A percentile compares a stretch with the other conserved stretches of the same genome.
Evolutionary conservation across 2,888 invertebrate genomes (phyloP).

Genomic region (Tenthredo distinguenda): DNA sequence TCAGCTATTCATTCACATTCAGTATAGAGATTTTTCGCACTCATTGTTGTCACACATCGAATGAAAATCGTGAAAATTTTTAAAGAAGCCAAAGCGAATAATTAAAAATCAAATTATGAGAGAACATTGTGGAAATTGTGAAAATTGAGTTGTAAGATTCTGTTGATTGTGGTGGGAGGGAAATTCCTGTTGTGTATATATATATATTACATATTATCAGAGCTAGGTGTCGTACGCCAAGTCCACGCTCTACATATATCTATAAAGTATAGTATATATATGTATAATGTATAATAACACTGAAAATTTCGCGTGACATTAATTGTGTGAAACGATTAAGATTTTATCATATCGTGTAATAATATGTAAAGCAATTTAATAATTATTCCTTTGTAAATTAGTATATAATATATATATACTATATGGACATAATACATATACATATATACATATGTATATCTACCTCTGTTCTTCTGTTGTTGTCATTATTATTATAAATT

Average conservation of each 20-base stretch:
- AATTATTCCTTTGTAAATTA: conserved; percentile 50
- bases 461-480: conserved; percentile 41
- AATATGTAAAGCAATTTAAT: conserved; percentile 44
- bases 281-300: conserved; percentile 5
- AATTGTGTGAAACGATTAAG: not conserved
- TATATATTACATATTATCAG: conserved; percentile 22
- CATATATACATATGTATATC: conserved; percentile 5
- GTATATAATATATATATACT: conserved; percentile 19
- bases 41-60: not conserved
- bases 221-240: conserved; percentile 3
- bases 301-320: conserved; percentile 19
- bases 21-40: not conserved
- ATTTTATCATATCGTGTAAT: conserved; percentile 51
- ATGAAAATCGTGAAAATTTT: not conserved
- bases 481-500: conserved; percentile 35
- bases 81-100: not conserved
- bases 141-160: not conserved
- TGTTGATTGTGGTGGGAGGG: not conserved
- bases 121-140: not conserved
- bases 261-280: conserved; percentile 27
- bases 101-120: not conserved
- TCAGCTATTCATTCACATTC: too few species aligned
- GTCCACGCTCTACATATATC: conserved; percentile 15
- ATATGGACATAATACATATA: not conserved
- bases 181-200: conserved; percentile 10